These are phyloP conservation scores for Halocynthia roretzi DNA, from an alignment of 23 tunicate genomes.

Conservation along the genomic window DNA sequence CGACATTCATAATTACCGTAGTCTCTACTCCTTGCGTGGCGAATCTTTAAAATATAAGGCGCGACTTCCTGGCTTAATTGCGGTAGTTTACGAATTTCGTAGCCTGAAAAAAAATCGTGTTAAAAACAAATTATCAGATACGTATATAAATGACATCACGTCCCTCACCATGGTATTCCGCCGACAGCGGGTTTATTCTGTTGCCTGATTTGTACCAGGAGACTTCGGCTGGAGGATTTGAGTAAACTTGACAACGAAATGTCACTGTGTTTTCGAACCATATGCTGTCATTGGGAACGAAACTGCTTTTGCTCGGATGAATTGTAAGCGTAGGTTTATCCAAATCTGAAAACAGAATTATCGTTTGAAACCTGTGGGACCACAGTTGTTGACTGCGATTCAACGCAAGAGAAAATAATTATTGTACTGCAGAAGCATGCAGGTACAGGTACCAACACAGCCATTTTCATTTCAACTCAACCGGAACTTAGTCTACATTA, in stretches of 20 bases:
- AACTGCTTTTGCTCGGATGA: constrained; percentile 8
- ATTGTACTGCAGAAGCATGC: no score
- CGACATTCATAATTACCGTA: constrained; percentile 46
- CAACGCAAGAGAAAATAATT: background rate
- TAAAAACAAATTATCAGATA: background rate
- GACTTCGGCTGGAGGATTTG: constrained; percentile 31
- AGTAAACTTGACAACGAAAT: constrained; percentile 26
- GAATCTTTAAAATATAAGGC: constrained; percentile 28
- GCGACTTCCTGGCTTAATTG: constrained; percentile 13
- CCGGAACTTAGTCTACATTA: no score
- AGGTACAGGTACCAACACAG: no score
- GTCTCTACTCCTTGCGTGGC: constrained; percentile 30
- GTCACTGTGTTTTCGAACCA: constrained; percentile 42
- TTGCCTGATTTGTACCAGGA: constrained; percentile 23
- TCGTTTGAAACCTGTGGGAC: background rate
- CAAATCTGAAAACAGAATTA: constrained; percentile 28
- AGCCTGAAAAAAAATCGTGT: constrained; percentile 2
- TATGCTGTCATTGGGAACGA: constrained; percentile 24
- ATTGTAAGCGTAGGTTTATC: constrained; percentile 34
- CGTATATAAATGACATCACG: background rate
- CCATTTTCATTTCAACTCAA: no score
- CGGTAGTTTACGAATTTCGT: background rate
- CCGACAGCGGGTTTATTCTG: constrained; percentile 3
- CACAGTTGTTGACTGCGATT: background rate
- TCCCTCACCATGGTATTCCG: background rate